phyloP scores from a whole-genome alignment of 1,140 invertebrate species.

The Drosophila punjabiensis region DNA sequence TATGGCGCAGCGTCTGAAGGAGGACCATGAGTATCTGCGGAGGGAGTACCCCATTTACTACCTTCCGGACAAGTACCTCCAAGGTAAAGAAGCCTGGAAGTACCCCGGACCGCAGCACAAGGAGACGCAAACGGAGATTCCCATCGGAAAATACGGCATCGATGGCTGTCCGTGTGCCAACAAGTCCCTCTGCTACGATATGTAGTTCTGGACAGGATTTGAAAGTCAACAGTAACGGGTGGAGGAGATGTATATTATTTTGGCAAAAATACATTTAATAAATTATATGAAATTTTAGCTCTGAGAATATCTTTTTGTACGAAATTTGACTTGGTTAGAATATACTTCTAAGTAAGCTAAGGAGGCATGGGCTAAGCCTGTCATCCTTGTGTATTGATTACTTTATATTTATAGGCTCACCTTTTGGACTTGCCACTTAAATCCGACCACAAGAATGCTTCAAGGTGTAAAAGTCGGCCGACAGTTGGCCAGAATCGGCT shows the following conservation, averaged over 20 bases:
- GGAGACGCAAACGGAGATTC: constrained; percentile 61
- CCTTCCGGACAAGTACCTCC: constrained; percentile 52
- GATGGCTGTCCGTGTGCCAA: constrained; percentile 68
- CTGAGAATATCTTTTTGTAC: not conserved
- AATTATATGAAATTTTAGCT: too few relatives aligned
- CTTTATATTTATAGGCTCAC: not conserved
- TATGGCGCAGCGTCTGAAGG: constrained; percentile 30
- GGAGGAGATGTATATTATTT: not conserved
- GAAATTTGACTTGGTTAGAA: not conserved
- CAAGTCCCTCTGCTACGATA: constrained; percentile 61
- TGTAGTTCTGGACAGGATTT: constrained; percentile 5
- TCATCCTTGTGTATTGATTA: not conserved
- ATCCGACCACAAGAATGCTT: constrained; percentile 20
- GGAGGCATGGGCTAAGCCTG: not conserved
- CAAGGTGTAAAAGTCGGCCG: not conserved
- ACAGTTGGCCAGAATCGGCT: not conserved
- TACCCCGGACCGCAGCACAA: constrained; percentile 34
- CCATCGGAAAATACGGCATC: constrained; percentile 59
- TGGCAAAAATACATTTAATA: not conserved
- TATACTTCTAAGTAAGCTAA: not conserved
- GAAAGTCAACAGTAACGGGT: not conserved
- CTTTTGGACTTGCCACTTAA: constrained; percentile 2
- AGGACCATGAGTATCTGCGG: constrained; percentile 55
- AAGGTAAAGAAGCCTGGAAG: constrained; percentile 9
- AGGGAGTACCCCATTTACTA: constrained; percentile 50